These are phyloP conservation scores for Leptobrachium ailaonicum DNA, from an alignment of 2,113 vertebrate species.

Conservation along the genomic window DNA sequence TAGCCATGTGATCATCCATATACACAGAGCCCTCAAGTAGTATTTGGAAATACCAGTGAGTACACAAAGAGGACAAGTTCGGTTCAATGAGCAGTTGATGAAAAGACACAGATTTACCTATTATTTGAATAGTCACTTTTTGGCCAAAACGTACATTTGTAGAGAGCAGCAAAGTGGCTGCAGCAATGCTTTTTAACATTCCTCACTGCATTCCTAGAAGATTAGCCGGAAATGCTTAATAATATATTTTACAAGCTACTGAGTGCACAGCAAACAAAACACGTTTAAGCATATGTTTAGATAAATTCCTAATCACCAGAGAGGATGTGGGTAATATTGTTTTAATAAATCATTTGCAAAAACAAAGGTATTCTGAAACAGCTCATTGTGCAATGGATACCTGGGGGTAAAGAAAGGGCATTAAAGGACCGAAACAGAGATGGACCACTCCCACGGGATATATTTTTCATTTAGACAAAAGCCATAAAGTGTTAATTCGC, in stretches of 20 bases:
- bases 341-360: neutral
- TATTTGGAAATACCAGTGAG: too few relatives aligned
- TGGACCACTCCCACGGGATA: neutral
- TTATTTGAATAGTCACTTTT: neutral
- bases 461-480: neutral
- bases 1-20: too few relatives aligned
- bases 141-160: neutral
- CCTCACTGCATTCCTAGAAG: slow-evolving; percentile 22
- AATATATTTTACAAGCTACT: slow-evolving; percentile 27
- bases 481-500: too few relatives aligned
- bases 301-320: slow-evolving; percentile 5
- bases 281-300: slow-evolving; percentile 30
- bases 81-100: neutral
- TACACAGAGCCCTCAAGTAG: too few relatives aligned
- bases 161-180: neutral
- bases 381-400: too few relatives aligned
- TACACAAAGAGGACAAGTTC: too few relatives aligned
- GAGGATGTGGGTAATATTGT: slow-evolving; percentile 17
- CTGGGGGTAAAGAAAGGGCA: too few relatives aligned
- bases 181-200: slow-evolving; percentile 28
- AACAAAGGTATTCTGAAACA: too few relatives aligned
- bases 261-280: slow-evolving; percentile 22
- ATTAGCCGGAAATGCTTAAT: slow-evolving; percentile 12
- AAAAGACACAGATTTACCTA: neutral
- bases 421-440: too few relatives aligned